Evolutionary conservation across 1,140 invertebrate species (phyloP).

Genomic region (Neotoxoptera formosana): DNA sequence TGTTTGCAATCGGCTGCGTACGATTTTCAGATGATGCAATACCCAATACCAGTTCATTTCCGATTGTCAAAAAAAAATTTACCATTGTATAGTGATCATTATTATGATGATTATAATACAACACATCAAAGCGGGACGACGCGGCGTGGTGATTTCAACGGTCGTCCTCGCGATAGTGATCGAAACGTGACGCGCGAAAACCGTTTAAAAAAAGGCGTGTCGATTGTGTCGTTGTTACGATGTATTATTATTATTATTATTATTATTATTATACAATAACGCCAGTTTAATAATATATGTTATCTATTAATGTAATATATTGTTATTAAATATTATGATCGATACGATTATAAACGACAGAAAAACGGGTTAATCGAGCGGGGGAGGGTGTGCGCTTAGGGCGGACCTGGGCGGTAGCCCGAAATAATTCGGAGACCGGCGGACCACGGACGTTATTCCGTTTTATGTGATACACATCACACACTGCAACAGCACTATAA

Average conservation of each 20-base stretch:
- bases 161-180: not conserved
- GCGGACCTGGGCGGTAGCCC: too few relatives aligned
- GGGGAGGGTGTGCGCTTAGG: not conserved
- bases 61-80: not conserved
- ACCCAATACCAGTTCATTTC: not conserved
- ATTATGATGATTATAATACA: not conserved
- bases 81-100: not conserved
- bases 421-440: not conserved
- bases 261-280: constrained; percentile 7
- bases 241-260: constrained; percentile 8
- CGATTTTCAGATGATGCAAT: too few relatives aligned
- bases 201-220: constrained; percentile 4
- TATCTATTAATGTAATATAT: not conserved
- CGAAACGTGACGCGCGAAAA: constrained; percentile 11
- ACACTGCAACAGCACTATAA: not conserved
- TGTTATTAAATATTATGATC: constrained; percentile 8
- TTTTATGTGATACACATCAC: not conserved
- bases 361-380: constrained; percentile 16
- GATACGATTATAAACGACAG: not conserved
- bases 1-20: too few relatives aligned
- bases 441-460: not conserved
- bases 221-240: not conserved
- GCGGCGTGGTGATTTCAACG: not conserved
- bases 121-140: not conserved
- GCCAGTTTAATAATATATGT: not conserved